Conservation (phyloP, 2,113 vertebrate species). For the Chamaea fasciata region DNA sequence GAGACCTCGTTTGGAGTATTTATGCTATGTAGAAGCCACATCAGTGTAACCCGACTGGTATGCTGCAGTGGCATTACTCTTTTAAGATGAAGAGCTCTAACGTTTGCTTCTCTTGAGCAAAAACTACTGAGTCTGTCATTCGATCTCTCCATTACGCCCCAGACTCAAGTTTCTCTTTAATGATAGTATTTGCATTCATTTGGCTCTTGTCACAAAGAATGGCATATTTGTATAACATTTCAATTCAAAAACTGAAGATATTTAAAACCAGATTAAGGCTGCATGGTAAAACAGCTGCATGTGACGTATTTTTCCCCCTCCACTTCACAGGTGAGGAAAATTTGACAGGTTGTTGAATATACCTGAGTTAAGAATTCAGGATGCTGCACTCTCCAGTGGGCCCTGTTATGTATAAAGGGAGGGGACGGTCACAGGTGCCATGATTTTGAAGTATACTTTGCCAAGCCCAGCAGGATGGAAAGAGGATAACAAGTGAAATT, state of each 20-base stretch:
- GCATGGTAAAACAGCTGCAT: not conserved
- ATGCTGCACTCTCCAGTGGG: not conserved
- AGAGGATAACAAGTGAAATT: not conserved
- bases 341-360: not conserved
- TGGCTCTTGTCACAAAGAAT: constrained; percentile 39
- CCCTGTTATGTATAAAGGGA: accelerated
- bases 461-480: not conserved
- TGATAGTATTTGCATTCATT: constrained; percentile 33
- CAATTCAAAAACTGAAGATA: not conserved
- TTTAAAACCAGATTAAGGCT: not conserved
- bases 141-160: not conserved
- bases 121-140: not conserved
- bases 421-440: accelerated
- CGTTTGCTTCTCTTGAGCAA: not conserved
- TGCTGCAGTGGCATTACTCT: not conserved
- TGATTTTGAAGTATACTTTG: accelerated
- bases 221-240: constrained; percentile 39
- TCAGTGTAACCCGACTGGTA: not conserved
- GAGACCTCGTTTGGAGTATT: not conserved
- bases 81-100: not conserved
- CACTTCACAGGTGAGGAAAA: not conserved
- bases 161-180: constrained; percentile 20
- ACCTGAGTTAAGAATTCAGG: not conserved
- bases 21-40: not conserved
- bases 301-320: not conserved